Evolutionary conservation across 1,140 invertebrate genomes (phyloP), one percentile per base, ranked within the genome.

Genomic region (Arctopsyche grandis): DNA sequence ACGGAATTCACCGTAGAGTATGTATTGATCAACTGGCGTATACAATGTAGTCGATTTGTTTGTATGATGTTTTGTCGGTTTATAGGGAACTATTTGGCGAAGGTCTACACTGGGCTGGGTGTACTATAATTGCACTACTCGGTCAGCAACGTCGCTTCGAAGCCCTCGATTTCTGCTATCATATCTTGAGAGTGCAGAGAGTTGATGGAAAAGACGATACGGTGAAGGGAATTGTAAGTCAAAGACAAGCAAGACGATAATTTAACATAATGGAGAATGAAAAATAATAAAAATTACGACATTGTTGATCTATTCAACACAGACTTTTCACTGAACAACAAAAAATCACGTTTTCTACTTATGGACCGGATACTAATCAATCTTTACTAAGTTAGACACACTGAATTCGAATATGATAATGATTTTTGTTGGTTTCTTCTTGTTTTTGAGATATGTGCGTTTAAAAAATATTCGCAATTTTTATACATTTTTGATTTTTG

Each of bases 21-120:
- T 91, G 94, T 93, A 71, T 75, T 66, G 3, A 26, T 26, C 21
- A 46, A 38, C 7, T 38, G 29, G 1, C 29, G 3, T 46, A 9
- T 63, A 21, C 56, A 52, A 75, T 80, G 29, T 79, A 66, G 21
- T 48, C 52, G 21, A 46, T 46, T 56, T 74, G 56, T 73, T 46
- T 24, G 24, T 66, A 24, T 74, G 4, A 56, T 21, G n/a, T 48
- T 74, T 22, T 74, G 24, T 56, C 16, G 21, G n/a, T 66, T 4
- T 56, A 56, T 56, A 98, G 96, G 86, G 96, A 99, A 88, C 89
- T 99, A 81, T 99, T 98, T 89, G 99, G 99, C 14, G 99, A 99
- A 89, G 98, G 98, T 12, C 90, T 99, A 0, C 97, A 99, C 87
- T 99, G 98, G 98, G 98, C 98, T 29, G 98, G 98, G 0, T 99